Conservation (phyloP, 2,888 invertebrate species). For the Oxytorus armatus region DNA sequence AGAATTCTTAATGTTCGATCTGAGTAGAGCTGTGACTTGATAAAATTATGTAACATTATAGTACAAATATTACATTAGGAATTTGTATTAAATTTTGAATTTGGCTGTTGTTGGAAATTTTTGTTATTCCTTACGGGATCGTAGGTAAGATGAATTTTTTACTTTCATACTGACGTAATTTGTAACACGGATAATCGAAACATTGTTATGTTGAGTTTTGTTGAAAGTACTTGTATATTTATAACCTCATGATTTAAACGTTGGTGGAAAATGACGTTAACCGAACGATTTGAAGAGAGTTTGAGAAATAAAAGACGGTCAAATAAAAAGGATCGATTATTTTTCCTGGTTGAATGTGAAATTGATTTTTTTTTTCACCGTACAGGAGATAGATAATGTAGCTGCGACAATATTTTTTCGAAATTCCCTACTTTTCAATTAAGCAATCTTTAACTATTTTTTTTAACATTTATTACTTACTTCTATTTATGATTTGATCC, state of each 20-base stretch:
- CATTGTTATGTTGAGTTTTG: conserved; percentile 18
- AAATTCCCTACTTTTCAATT: too few species aligned
- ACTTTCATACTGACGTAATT: conserved; percentile 61
- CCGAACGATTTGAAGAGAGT: conserved; percentile 45
- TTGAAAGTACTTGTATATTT: conserved; percentile 2
- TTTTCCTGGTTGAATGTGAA: not conserved
- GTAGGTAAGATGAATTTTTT: conserved; percentile 37
- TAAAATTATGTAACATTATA: not conserved
- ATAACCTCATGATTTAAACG: conserved; percentile 62
- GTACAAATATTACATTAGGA: not conserved
- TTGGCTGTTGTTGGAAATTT: not conserved
- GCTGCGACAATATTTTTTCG: not conserved
- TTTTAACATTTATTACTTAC: too few species aligned
- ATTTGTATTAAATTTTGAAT: not conserved
- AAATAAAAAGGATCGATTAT: not conserved
- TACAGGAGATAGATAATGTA: too few species aligned
- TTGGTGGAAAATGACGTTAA: conserved; percentile 29
- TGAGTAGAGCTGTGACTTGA: conserved; percentile 62
- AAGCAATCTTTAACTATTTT: too few species aligned
- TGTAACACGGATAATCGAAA: conserved; percentile 37
- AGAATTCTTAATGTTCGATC: conserved; percentile 27
- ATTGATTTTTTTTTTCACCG: not conserved
- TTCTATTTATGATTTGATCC: too few species aligned
- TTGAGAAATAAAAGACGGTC: conserved; percentile 25
- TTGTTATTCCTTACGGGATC: conserved; percentile 53